Evolutionary conservation across 2,888 invertebrate species (phyloP).

Genomic region (Drosophila maculinotata): DNA sequence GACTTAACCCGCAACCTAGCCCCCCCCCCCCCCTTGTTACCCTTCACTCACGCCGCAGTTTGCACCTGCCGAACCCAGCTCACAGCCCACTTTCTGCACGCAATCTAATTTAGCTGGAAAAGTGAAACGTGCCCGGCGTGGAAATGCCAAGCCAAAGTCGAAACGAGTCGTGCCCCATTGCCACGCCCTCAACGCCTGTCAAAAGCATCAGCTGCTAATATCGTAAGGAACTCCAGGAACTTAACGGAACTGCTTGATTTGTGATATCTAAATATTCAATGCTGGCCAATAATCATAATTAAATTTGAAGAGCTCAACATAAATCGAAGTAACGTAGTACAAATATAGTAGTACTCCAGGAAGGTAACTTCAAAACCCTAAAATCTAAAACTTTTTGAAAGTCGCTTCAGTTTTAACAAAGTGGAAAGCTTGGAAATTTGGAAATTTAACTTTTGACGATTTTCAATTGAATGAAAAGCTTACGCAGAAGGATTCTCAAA

Average conservation of each 20-base stretch:
- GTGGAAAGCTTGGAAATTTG: no score
- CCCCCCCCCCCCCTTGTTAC: background rate
- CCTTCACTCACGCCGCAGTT: slow-evolving; percentile 32
- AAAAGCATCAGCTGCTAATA: slow-evolving; percentile 41
- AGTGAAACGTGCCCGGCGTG: slow-evolving; percentile 63
- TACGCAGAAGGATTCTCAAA: slow-evolving; percentile 15
- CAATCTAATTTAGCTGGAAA: slow-evolving; percentile 69
- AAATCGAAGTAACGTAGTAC: slow-evolving; percentile 13
- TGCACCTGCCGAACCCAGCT: slow-evolving; percentile 62
- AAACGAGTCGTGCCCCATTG: background rate
- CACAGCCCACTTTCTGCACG: slow-evolving; percentile 70
- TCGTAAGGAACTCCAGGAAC: slow-evolving; percentile 28
- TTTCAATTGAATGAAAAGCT: slow-evolving; percentile 9
- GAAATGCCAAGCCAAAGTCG: slow-evolving; percentile 45
- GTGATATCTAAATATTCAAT: slow-evolving; percentile 36
- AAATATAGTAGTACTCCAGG: no score
- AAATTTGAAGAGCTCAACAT: slow-evolving; percentile 7
- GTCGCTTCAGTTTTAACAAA: background rate
- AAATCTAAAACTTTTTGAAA: no score
- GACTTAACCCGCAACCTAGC: slow-evolving; percentile 25
- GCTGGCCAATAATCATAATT: slow-evolving; percentile 29
- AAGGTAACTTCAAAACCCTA: no score
- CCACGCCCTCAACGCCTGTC: slow-evolving; percentile 21
- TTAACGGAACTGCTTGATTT: slow-evolving; percentile 12
- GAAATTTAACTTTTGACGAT: background rate